These are phyloP conservation scores for Bombus picipes DNA, from an alignment of 1,140 invertebrate genomes.

Conservation along the genomic window DNA sequence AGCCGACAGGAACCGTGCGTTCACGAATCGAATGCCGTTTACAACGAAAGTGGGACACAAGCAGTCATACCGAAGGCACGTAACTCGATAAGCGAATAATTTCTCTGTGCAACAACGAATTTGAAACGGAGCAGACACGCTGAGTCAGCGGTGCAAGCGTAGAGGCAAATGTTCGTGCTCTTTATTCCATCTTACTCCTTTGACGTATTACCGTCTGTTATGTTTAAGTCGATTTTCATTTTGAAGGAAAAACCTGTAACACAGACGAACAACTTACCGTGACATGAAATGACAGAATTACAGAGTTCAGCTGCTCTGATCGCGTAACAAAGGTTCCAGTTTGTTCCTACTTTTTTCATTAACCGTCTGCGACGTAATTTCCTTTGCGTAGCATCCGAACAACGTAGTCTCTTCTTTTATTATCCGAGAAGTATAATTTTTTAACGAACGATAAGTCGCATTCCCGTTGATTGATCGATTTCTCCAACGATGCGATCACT, in stretches of 20 bases:
- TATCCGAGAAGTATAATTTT: background rate
- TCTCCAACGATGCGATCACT: constrained; percentile 2
- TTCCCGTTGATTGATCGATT: constrained; percentile 30
- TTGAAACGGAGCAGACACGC: background rate
- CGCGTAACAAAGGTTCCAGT: too few relatives aligned
- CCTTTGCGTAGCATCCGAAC: background rate
- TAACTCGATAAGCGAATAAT: constrained; percentile 52
- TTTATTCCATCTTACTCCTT: background rate
- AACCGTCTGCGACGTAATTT: background rate
- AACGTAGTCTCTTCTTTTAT: background rate
- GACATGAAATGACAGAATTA: too few relatives aligned
- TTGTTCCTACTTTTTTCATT: background rate
- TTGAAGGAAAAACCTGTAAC: background rate
- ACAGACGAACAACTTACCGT: too few relatives aligned
- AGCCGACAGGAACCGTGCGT: background rate
- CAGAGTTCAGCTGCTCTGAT: too few relatives aligned
- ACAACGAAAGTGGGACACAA: constrained; percentile 21
- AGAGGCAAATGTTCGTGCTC: background rate
- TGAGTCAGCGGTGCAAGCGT: constrained; percentile 17
- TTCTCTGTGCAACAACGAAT: constrained; percentile 16
- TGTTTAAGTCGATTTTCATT: constrained; percentile 6
- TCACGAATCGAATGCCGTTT: constrained; percentile 25
- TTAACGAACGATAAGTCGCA: background rate
- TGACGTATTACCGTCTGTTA: background rate
- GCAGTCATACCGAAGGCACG: constrained; percentile 3